These are phyloP conservation scores for Sorex maritimensis DNA, from an alignment of 2,797 vertebrate genomes.

Conservation along the genomic window DNA sequence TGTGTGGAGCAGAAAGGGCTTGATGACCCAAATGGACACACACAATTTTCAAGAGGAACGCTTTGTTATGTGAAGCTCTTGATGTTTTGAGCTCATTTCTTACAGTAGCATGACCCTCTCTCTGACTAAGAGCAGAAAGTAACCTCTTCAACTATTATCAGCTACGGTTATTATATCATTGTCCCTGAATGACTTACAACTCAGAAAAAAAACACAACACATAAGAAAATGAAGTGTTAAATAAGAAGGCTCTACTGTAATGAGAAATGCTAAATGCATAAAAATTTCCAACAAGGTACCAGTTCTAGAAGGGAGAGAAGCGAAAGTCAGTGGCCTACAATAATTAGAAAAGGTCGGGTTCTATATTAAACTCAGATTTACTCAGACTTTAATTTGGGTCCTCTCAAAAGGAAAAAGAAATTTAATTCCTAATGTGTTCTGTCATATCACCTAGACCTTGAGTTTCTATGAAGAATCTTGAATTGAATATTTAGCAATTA, in stretches of 20 bases:
- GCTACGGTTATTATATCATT: neutral
- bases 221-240: neutral
- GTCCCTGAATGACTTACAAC: neutral
- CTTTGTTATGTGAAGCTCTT: neutral
- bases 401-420: slow-evolving; percentile 74
- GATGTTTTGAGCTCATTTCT: neutral
- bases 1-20: neutral
- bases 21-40: neutral
- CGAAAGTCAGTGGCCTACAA: slow-evolving; percentile 28
- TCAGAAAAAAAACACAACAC: neutral
- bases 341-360: slow-evolving; percentile 73
- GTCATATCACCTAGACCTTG: slow-evolving; percentile 73
- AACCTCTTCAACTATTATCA: slow-evolving; percentile 26
- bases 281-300: neutral
- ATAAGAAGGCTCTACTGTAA: neutral
- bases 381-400: slow-evolving; percentile 75
- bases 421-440: slow-evolving; percentile 79
- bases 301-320: slow-evolving; percentile 50
- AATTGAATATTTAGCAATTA: slow-evolving; percentile 81
- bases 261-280: slow-evolving; percentile 43
- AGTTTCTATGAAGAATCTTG: slow-evolving; percentile 71
- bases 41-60: neutral
- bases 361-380: slow-evolving; percentile 78
- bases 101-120: neutral
- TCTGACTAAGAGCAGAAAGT: neutral